Conservation (phyloP, 2,888 invertebrate genomes). For the Reticulitermes lucifugus region DNA sequence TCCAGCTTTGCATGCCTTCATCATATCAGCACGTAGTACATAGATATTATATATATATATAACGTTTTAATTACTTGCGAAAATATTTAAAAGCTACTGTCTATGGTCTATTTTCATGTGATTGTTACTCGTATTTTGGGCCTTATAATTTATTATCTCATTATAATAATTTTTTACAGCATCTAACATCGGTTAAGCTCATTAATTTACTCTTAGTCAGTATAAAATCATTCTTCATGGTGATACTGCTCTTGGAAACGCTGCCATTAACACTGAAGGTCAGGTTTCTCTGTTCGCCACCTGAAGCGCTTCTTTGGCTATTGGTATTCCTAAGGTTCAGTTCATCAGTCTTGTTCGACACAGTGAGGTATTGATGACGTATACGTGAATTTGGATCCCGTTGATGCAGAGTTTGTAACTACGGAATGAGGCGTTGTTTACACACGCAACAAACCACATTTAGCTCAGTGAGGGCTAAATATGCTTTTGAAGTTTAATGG, state of each 20-base stretch:
- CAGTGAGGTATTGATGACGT: slow-evolving; percentile 36
- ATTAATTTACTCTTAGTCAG: slow-evolving; percentile 4
- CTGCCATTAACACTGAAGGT: not conserved
- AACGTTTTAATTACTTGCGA: not conserved
- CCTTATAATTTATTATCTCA: slow-evolving; percentile 9
- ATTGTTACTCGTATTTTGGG: slow-evolving; percentile 16
- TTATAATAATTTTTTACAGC: slow-evolving; percentile 10
- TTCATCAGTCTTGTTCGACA: slow-evolving; percentile 17
- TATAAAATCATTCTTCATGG: slow-evolving; percentile 1
- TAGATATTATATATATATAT: not conserved
- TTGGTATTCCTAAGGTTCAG: not conserved
- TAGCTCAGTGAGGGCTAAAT: too few species aligned
- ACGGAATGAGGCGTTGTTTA: not conserved
- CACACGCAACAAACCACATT: too few species aligned
- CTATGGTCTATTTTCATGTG: slow-evolving; percentile 38
- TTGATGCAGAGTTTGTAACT: not conserved
- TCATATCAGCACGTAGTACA: not conserved
- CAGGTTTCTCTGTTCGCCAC: not conserved
- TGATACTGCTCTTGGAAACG: not conserved
- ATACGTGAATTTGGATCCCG: not conserved
- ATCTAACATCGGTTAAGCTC: slow-evolving; percentile 34
- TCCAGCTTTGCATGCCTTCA: not conserved
- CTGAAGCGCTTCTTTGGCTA: not conserved
- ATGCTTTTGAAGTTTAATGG: too few species aligned
- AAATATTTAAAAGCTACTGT: not conserved